These are phyloP conservation scores for Drosophila putrida DNA, from an alignment of 2,888 invertebrate genomes.

Conservation along the genomic window DNA sequence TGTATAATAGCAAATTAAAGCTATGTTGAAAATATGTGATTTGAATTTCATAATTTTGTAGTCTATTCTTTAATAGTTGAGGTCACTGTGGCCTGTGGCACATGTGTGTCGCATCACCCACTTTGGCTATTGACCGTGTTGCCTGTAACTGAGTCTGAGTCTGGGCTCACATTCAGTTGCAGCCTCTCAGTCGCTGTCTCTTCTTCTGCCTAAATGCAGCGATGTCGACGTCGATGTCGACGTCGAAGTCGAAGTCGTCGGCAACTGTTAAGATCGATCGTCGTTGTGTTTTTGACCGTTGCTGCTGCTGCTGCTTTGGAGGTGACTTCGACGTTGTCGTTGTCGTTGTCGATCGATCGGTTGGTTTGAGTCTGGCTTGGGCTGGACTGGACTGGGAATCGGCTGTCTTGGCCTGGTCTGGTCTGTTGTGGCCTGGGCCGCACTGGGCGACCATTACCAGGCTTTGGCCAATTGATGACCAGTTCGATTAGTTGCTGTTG, in stretches of 20 bases:
- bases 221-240: constrained; percentile 36
- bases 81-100: constrained; percentile 15
- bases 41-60: neutral
- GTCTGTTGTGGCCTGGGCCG: constrained; percentile 36
- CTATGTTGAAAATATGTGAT: neutral
- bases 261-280: constrained; percentile 76
- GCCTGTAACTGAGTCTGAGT: constrained; percentile 36
- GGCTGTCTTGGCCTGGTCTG: constrained; percentile 28
- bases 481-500: constrained; percentile 80
- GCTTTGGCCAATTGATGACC: constrained; percentile 81
- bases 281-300: constrained; percentile 60
- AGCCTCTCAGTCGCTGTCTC: constrained; percentile 6
- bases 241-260: constrained; percentile 40
- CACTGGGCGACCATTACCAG: constrained; percentile 72
- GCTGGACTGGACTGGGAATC: constrained; percentile 35
- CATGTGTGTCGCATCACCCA: constrained; percentile 59
- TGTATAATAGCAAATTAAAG: neutral
- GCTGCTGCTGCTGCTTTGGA: constrained; percentile 52
- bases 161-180: constrained; percentile 31
- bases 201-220: constrained; percentile 37
- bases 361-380: constrained; percentile 32
- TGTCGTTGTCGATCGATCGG: constrained; percentile 74
- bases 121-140: constrained; percentile 41
- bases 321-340: constrained; percentile 63
- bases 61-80: neutral